Evolutionary conservation across 2,888 invertebrate genomes (phyloP).

Genomic region (Archips crataeganus): DNA sequence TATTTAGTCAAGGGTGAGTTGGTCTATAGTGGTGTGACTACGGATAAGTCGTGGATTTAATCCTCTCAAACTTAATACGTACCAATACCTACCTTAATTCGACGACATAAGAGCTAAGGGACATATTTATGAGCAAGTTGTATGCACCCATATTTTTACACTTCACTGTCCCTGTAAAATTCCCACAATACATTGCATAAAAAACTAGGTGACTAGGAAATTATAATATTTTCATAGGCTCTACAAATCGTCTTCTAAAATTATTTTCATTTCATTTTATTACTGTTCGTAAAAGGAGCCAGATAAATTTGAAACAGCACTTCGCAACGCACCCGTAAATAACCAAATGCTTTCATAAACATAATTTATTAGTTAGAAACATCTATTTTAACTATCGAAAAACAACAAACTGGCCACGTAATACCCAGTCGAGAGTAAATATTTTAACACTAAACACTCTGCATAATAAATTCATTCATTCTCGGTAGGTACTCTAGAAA

Average conservation of each 20-base stretch:
- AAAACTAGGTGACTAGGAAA: too few species aligned
- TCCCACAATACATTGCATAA: too few species aligned
- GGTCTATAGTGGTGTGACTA: too few species aligned
- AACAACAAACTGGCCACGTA: slow-evolving; percentile 14
- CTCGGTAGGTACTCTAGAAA: slow-evolving; percentile 13
- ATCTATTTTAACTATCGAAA: slow-evolving; percentile 20
- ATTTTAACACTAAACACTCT: slow-evolving; percentile 34
- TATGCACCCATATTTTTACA: too few species aligned
- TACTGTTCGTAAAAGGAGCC: background rate
- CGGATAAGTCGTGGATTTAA: too few species aligned
- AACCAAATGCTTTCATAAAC: background rate
- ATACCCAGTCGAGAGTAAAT: slow-evolving; percentile 20
- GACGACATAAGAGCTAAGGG: too few species aligned
- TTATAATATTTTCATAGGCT: too few species aligned
- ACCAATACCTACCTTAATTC: too few species aligned
- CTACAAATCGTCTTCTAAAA: background rate
- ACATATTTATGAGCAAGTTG: too few species aligned
- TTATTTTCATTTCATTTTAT: background rate
- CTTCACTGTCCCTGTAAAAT: too few species aligned
- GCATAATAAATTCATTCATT: slow-evolving; percentile 12
- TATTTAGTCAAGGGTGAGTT: too few species aligned
- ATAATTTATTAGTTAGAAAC: slow-evolving; percentile 8
- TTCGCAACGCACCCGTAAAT: background rate
- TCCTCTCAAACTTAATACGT: too few species aligned
- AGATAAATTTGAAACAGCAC: slow-evolving; percentile 6